A percentile compares a stretch with the other conserved stretches of the same genome.
These are phyloP conservation scores for Aleiodes alternator DNA, from an alignment of 2,888 invertebrate species.

Conservation along the genomic window DNA sequence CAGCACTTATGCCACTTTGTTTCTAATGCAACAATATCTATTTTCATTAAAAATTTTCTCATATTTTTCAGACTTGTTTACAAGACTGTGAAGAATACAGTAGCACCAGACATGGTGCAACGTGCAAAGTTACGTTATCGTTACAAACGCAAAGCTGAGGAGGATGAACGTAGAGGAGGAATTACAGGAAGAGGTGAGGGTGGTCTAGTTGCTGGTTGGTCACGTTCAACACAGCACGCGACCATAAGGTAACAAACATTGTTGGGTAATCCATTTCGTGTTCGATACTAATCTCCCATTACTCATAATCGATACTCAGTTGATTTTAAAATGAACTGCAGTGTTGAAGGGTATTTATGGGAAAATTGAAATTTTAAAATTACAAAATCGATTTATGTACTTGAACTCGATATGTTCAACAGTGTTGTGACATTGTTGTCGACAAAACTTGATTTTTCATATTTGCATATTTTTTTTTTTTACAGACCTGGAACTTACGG, in stretches of 20 bases:
- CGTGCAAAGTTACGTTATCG: conserved; percentile 78
- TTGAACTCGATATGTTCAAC: not conserved
- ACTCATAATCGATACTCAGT: not conserved
- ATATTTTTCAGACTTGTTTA: conserved; percentile 80
- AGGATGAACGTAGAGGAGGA: conserved; percentile 61
- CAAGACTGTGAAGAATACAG: conserved; percentile 82
- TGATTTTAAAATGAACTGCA: too few species aligned
- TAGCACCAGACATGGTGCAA: conserved; percentile 86
- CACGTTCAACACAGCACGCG: conserved; percentile 71
- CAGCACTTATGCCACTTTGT: too few species aligned
- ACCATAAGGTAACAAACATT: conserved; percentile 68
- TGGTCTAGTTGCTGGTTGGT: conserved; percentile 71
- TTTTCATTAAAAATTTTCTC: conserved; percentile 17
- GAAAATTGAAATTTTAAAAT: not conserved
- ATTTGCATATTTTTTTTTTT: conserved; percentile 36
- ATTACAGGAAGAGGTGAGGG: conserved; percentile 64
- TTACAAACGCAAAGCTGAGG: conserved; percentile 56
- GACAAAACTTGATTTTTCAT: not conserved
- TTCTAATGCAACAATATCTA: too few species aligned
- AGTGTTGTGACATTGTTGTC: not conserved
- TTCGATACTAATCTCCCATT: not conserved
- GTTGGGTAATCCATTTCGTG: conserved; percentile 1
- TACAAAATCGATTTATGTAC: not conserved
- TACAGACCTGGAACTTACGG: conserved; percentile 60
- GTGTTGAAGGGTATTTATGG: not conserved